Percentiles rank a stretch among this genome's conserved stretches.
phyloP scores from a whole-genome alignment of 2,113 vertebrate species.

The Barbus barbus region DNA sequence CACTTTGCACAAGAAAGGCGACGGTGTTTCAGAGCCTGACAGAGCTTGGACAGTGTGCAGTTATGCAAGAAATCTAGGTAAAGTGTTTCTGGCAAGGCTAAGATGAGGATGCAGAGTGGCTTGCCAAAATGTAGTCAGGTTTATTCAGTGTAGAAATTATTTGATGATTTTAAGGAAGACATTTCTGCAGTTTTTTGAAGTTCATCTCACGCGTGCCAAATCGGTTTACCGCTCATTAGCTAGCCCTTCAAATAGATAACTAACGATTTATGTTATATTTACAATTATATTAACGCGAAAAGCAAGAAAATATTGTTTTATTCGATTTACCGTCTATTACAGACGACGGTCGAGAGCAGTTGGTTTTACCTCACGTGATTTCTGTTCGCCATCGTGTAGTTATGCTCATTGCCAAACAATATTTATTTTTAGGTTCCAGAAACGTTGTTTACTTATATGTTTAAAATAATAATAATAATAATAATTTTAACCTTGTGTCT shows the following conservation, averaged over 20 bases:
- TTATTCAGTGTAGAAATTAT: background rate
- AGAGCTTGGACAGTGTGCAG: background rate
- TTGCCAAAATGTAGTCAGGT: background rate
- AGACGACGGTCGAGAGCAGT: background rate
- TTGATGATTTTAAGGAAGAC: background rate
- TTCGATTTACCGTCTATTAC: no score
- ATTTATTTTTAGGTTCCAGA: background rate
- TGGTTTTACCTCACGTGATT: background rate
- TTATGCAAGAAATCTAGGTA: slow-evolving; percentile 4
- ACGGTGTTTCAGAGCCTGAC: slow-evolving; percentile 1
- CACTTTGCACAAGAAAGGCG: slow-evolving; percentile 33
- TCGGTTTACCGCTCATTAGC: no score
- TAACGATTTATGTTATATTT: background rate
- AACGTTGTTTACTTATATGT: no score
- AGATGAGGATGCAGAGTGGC: background rate
- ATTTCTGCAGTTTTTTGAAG: background rate
- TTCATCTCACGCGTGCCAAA: background rate
- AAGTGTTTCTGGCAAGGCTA: slow-evolving; percentile 4
- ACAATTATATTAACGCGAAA: no score
- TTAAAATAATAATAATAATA: no score
- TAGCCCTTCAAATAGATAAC: background rate
- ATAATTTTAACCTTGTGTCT: no score
- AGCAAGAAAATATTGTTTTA: background rate
- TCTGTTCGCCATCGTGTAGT: background rate
- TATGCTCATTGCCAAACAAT: background rate